A percentile compares a stretch with the other conserved stretches of the same genome.
Conservation (phyloP, 2,113 vertebrate genomes). For the Ivindomyrus marchei region DNA sequence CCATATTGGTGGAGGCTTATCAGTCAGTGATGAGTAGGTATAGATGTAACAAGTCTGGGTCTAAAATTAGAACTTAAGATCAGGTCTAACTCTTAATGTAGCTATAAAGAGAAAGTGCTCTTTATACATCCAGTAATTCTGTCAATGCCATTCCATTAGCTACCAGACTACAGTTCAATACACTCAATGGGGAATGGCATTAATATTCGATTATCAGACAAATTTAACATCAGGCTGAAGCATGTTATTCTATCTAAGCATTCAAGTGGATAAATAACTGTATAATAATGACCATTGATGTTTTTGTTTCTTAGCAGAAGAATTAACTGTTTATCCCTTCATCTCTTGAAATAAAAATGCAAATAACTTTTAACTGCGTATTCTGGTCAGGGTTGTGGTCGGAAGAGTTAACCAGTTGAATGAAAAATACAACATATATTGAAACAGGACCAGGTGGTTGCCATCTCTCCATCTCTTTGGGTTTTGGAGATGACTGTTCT, state of each 20-base stretch:
- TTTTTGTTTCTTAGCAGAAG: neutral
- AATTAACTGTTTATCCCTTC: neutral
- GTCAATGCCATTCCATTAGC: neutral
- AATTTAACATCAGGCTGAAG: neutral
- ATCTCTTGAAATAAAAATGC: neutral
- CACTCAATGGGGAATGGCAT: neutral
- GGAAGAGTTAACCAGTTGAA: neutral
- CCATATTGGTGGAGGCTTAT: neutral
- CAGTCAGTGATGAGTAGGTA: neutral
- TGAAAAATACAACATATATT: neutral
- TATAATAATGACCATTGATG: neutral
- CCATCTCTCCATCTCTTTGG: neutral
- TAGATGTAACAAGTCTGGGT: neutral
- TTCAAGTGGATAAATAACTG: neutral
- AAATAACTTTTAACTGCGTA: neutral
- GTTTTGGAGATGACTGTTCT: neutral
- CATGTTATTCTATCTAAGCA: neutral
- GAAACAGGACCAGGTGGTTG: neutral
- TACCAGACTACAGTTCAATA: neutral
- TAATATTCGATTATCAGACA: neutral
- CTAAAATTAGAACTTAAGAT: neutral
- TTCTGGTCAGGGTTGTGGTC: neutral
- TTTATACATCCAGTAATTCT: neutral
- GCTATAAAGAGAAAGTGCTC: neutral
- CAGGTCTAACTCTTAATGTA: neutral